These are phyloP conservation scores for Rhea pennata DNA, from an alignment of 2,113 vertebrate species.

Conservation along the genomic window DNA sequence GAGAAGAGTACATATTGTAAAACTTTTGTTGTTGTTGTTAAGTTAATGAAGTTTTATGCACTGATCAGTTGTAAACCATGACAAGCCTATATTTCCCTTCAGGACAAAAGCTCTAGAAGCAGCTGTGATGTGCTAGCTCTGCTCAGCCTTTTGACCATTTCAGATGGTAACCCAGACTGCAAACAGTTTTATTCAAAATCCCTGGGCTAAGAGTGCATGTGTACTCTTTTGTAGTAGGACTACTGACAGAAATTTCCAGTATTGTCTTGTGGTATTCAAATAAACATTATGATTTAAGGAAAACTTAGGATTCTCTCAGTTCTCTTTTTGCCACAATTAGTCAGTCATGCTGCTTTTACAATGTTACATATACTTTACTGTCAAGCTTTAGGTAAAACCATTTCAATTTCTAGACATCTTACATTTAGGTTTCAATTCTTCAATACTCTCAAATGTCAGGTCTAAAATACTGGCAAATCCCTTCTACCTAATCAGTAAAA, in stretches of 20 bases:
- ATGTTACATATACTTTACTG: neutral
- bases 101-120: neutral
- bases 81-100: constrained; percentile 11
- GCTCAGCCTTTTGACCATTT: neutral
- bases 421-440: neutral
- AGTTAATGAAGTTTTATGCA: constrained; percentile 48
- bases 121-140: neutral
- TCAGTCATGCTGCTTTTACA: neutral
- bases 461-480: neutral
- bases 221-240: neutral
- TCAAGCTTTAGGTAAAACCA: neutral
- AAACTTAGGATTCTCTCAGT: neutral
- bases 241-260: neutral
- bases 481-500: neutral
- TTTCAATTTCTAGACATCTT: neutral
- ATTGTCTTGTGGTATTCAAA: neutral
- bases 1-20: neutral
- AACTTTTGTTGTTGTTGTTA: constrained; percentile 2
- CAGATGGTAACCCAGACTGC: neutral
- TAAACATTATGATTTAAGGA: neutral
- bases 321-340: neutral
- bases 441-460: neutral
- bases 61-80: constrained; percentile 9
- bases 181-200: neutral
- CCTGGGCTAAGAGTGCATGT: neutral